phyloP scores from a whole-genome alignment of 1,140 invertebrate genomes.

The Drosophila virilis region DNA sequence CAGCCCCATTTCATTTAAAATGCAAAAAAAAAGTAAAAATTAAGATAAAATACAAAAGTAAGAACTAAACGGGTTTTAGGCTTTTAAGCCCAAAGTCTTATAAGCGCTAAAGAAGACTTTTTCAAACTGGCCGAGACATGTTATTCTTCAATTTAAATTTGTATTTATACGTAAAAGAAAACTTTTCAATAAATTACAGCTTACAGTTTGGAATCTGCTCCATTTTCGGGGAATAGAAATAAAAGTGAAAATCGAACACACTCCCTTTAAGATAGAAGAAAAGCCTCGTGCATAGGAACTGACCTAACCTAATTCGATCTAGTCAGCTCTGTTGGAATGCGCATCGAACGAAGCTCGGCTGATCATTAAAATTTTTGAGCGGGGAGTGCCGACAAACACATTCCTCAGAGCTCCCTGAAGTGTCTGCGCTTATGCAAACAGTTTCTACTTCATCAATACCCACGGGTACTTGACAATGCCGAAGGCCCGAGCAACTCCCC shows the following conservation, averaged over 20 bases:
- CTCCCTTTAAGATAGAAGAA: not conserved
- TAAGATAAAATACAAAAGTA: slow-evolving; percentile 49
- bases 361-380: slow-evolving; percentile 29
- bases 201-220: too few relatives aligned
- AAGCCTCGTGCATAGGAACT: slow-evolving; percentile 7
- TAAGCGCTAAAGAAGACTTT: slow-evolving; percentile 14
- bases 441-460: slow-evolving; percentile 29
- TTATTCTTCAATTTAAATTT: not conserved
- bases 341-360: not conserved
- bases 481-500: slow-evolving; percentile 30
- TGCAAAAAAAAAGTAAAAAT: slow-evolving; percentile 53
- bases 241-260: slow-evolving; percentile 31
- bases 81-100: slow-evolving; percentile 30
- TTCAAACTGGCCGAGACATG: slow-evolving; percentile 1
- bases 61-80: slow-evolving; percentile 53
- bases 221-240: not conserved
- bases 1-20: slow-evolving; percentile 56
- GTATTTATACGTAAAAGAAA: not conserved
- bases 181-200: slow-evolving; percentile 2
- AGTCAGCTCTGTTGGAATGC: not conserved
- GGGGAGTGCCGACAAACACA: slow-evolving; percentile 37
- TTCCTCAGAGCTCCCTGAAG: slow-evolving; percentile 18
- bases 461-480: slow-evolving; percentile 36
- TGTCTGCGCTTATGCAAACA: slow-evolving; percentile 21
- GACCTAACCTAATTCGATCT: slow-evolving; percentile 31